Evolutionary conservation across 2,888 invertebrate species (phyloP), one percentile per base, ranked within the genome.

Genomic region (Rhagophthalmus giganteus): DNA sequence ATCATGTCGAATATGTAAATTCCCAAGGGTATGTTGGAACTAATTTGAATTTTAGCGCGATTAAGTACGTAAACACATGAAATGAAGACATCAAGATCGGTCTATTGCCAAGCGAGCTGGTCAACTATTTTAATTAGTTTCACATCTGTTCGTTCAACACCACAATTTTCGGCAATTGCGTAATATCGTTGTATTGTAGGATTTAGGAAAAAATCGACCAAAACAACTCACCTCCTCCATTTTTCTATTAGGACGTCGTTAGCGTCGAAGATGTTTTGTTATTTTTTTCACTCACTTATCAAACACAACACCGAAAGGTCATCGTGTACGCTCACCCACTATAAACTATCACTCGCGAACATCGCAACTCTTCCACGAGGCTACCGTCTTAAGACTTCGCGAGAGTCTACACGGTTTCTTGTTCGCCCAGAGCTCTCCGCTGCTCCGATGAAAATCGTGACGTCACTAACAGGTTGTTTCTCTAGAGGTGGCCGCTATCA

Each of bases 391-490:
- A n/a, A 20, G 11, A 20, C 37, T 37, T 44, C 28, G 51, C 34
- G n/a, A n/a, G 44, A 32, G 39, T 9, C 20, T 51, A 44, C 49
- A 49, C 54, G 54, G 40, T 44, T 46, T 54, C 48, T 37, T 40
- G 33, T 15, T 30, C 48, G 44, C 27, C 41, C 38, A 40, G 16
- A 44, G 51, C 51, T 44, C 48, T 52, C 41, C 31, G 14, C 54
- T 42, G 48, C 54, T 42, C 35, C 49, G 54, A 54, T 50, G 33
- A 41, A 49, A 53, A 54, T 32, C 52, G 58, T 70, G 70, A 71
- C 70, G 70, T 71, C 70, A 70, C 65, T 64, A 67, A 69, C 71
- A 68, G 71, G 71, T 60, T 61, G 57, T 62, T 59, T 62, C 67
- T 65, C 63, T 66, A 59, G 67, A 64, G 70, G 70, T 69, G 70